Conservation (phyloP, 2,888 invertebrate genomes). For the Hirtodrosophila trivittata region DNA sequence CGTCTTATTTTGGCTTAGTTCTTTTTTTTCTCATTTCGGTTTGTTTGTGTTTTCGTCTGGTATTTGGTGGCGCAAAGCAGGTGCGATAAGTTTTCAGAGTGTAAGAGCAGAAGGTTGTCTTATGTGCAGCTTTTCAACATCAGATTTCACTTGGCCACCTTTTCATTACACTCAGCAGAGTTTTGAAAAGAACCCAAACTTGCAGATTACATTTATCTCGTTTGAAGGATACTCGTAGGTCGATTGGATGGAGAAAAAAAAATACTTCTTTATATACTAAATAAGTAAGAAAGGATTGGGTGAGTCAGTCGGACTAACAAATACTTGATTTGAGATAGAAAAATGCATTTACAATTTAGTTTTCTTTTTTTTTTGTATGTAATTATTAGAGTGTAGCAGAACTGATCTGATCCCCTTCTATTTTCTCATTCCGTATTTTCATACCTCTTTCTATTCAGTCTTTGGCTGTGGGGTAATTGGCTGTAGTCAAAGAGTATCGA, state of each 20-base stretch:
- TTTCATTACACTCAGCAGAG: constrained; percentile 28
- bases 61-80: constrained; percentile 61
- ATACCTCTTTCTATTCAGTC: too few relatives aligned
- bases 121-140: constrained; percentile 25
- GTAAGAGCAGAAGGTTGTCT: not conserved
- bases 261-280: too few relatives aligned
- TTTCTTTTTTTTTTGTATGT: too few relatives aligned
- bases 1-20: constrained; percentile 4
- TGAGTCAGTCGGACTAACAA: too few relatives aligned
- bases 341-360: too few relatives aligned
- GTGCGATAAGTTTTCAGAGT: constrained; percentile 36
- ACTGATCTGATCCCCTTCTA: too few relatives aligned
- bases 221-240: not conserved
- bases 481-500: not conserved
- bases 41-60: constrained; percentile 20
- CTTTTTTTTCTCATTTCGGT: constrained; percentile 1
- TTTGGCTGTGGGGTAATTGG: too few relatives aligned
- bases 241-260: constrained; percentile 9
- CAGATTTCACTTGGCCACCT: constrained; percentile 35
- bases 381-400: not conserved
- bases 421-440: too few relatives aligned
- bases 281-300: too few relatives aligned
- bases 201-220: constrained; percentile 18
- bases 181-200: constrained; percentile 18
- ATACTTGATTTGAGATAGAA: too few relatives aligned